These are phyloP conservation scores for Chlorocebus sabaeus DNA, from an alignment of 2,113 vertebrate genomes.

Conservation along the genomic window DNA sequence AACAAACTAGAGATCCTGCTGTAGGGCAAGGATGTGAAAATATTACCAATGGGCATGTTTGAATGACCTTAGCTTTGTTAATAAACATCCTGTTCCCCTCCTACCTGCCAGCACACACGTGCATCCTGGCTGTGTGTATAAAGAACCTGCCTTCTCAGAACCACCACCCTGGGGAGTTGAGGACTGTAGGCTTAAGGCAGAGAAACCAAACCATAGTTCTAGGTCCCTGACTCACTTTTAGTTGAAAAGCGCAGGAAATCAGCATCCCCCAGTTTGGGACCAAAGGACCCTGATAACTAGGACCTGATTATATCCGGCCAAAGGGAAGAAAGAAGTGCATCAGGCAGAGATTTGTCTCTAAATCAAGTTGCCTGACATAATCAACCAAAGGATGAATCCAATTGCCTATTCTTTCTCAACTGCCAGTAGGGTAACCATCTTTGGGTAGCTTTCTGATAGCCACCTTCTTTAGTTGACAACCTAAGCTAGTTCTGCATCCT, in stretches of 20 bases:
- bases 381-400: background rate
- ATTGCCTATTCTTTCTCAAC: background rate
- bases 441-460: background rate
- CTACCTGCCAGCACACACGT: background rate
- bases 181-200: background rate
- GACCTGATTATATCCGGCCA: background rate
- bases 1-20: background rate
- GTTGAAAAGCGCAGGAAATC: background rate
- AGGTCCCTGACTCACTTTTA: background rate
- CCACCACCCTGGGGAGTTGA: background rate
- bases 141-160: background rate
- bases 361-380: background rate
- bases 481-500: background rate
- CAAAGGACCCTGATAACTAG: background rate
- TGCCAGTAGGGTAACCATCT: background rate
- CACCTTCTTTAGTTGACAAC: background rate
- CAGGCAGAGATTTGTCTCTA: background rate
- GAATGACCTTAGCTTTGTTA: background rate
- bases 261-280: background rate
- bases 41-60: background rate
- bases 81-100: background rate
- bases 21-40: background rate
- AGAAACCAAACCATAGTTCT: background rate
- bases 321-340: constrained; percentile 12
- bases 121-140: background rate